Evolutionary conservation across 1,140 invertebrate species (phyloP), one percentile per base, ranked within the genome.

Genomic region (Drosophila ambigua): DNA sequence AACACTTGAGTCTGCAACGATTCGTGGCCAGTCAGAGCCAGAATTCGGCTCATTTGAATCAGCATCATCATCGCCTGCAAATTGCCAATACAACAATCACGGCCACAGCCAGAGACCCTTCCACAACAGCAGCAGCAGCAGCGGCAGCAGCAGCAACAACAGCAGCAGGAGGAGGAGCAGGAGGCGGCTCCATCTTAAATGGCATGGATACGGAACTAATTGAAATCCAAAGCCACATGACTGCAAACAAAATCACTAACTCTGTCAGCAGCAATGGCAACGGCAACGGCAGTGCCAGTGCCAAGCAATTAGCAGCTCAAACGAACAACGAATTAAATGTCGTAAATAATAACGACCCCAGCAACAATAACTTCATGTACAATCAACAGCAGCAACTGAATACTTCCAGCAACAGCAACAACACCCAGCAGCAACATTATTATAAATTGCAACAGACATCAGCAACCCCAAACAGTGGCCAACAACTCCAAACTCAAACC

Each of bases 31-130:
- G 63, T 55, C 80, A 84, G 23, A 85, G 77, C 48, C 80, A 83
- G 31, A 90, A 72, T 52, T 60, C 72, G 35, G 73, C 69, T 58
- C 79, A 91, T 68, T 79, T 90, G 72, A 85, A 89, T 83, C 78
- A 91, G 84, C 84, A 90, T 44, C 75, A 80, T 80, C 77, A 91
- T 65, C 85, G 89, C 13, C 77, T 91, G 41, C 89, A 91, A 87
- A 91, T 91, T 63, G 84, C 89, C 52, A 91, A 88, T 69, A 90
- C 90, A 91, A 91, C 90, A 81, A 91, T 91, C 44, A 91, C 90
- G 60, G 79, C 90, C 73, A 84, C 83, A 71, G 76, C 60, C 45
- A 74, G 87, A 49, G 84, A 90, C 48, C 67, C 65, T 43, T 52
- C 35, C 31, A 39, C 72, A 44, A 44, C 39, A 28, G 44, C 60